Base-by-base conservation (phyloP, 2,888 invertebrate species). In the Mimachlamys varia region DNA sequence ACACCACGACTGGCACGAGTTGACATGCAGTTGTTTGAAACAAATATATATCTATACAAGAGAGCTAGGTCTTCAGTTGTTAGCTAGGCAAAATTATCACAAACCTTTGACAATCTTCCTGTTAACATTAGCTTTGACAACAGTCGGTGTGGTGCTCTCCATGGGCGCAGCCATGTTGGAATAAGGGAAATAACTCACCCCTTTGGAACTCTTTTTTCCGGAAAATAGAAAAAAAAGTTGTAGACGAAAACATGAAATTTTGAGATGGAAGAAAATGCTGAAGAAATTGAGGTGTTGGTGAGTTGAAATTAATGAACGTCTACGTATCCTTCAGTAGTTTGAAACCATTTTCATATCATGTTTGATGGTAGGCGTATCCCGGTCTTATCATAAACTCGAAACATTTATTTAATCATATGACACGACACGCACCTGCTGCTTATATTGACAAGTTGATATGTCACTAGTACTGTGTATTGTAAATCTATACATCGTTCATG, bases 81-180 rank as follows among this genome's bases (percentile, higher is more conserved):
- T n/a, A n/a, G n/a, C n/a, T 2, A 53, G n/a, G 22, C 19, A 3
- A 58, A 76, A 76, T 0, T 33, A 7, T 33, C 2, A 33, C 76
- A 76, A 33, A 76, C 76, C 76, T 76, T 76, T 76, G 76, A 76
- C 33, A 76, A 76, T 33, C 33, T 76, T 76, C 76, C 76, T 76
- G 15, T 76, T 76, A 10, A 76, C 76, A 33, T 1, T 22, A 76
- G 76, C 76, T 76, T 76, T 76, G 12, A 76, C 76, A 76, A 76
- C 76, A 27, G 76, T 76, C 76, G 76, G 27, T 76, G 27, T 76
- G 33, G 27, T 76, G 33, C 13, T 76, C 33, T 76, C 76, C 27
- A 33, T 76, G 76, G 76, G 76, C 76, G 76, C 76, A 76, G 76
- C 19, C 76, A 76, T 76, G 10, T 76, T 76, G 76, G 27, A 27